A percentile compares a stretch with the other conserved stretches of the same genome.
phyloP scores from a whole-genome alignment of 2,797 vertebrate species.

The Phataginus tetradactyla region DNA sequence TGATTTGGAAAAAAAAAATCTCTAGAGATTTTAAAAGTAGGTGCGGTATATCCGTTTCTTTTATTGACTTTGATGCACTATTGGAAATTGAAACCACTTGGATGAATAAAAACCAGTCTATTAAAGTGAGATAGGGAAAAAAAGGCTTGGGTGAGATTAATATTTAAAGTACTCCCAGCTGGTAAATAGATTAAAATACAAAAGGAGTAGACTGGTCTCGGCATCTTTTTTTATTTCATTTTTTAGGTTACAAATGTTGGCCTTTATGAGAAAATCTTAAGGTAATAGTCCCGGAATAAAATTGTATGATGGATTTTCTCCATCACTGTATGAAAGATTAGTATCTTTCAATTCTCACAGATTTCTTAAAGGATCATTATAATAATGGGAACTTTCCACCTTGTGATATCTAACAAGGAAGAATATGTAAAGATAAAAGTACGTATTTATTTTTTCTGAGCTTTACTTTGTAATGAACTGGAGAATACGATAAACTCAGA shows the following conservation, averaged over 20 bases:
- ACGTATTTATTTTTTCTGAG: background rate
- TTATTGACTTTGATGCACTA: conserved; percentile 73
- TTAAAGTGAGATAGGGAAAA: background rate
- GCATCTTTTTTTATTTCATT: conserved; percentile 1
- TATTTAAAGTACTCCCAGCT: conserved; percentile 40
- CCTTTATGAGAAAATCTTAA: background rate
- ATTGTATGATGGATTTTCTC: background rate
- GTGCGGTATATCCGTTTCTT: conserved; percentile 57
- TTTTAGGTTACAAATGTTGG: conserved; percentile 39
- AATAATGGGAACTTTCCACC: background rate
- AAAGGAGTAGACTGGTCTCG: background rate
- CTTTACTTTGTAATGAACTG: background rate
- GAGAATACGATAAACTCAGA: conserved; percentile 1
- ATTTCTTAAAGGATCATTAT: background rate
- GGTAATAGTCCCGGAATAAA: background rate
- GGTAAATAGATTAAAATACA: background rate
- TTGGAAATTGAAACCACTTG: conserved; percentile 59
- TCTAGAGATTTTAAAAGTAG: conserved; percentile 44
- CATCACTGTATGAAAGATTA: background rate
- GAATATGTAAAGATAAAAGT: background rate
- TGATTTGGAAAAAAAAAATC: conserved; percentile 57
- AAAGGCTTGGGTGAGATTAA: conserved; percentile 23
- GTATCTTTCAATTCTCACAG: background rate
- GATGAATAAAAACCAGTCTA: conserved; percentile 56
- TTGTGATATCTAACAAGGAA: background rate